Evolutionary conservation across 1,140 invertebrate genomes (phyloP), one percentile per base, ranked within the genome.

Genomic region (Calosoma granatense): DNA sequence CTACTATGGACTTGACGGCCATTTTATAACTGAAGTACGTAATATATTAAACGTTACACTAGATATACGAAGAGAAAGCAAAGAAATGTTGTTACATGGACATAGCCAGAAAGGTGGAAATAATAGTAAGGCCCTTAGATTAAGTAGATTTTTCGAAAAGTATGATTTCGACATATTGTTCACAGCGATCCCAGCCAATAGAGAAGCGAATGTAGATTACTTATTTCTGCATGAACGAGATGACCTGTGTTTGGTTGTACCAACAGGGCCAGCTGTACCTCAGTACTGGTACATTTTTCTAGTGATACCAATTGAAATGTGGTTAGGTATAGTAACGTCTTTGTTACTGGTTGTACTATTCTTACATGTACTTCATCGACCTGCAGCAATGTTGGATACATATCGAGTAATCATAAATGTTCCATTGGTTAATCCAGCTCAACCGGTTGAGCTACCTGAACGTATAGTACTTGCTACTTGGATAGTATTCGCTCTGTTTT

Each of bases 141-240:
- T n/a, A n/a, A 9, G 3, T 11, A 17, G 17, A 4, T 47, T 47
- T 47, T 20, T 53, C 2, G 17, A 19, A 20, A 12, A 19, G 4
- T 21, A 53, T 21, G 51, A 53, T 53, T 21, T 53, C 15, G 51
- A 53, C 15, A 53, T 53, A 9, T 53, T 17, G 51, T 53, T 53
- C 17, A 22, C 19, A 11, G 21, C 51, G 6, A 19, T 53, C 4
- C 3, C 9, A 3, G 51, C 51, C 11, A 21, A 11, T 22, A 4
- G 3, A 21, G 15, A 53, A 12, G 22, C 11, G 19, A 15, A 20
- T 53, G 11, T 53, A 20, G 20, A 20, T 6, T 53, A 20, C 11
- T 9, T 53, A 12, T 53, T 21, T 22, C 20, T 22, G 4, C 21
- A 53, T 15, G 21, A 20, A 53, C 4, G 21, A 53, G 21, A 53